Evolutionary conservation across 2,113 vertebrate genomes (phyloP), one percentile per base, ranked within the genome.

Genomic region (Podarcis cretensis): DNA sequence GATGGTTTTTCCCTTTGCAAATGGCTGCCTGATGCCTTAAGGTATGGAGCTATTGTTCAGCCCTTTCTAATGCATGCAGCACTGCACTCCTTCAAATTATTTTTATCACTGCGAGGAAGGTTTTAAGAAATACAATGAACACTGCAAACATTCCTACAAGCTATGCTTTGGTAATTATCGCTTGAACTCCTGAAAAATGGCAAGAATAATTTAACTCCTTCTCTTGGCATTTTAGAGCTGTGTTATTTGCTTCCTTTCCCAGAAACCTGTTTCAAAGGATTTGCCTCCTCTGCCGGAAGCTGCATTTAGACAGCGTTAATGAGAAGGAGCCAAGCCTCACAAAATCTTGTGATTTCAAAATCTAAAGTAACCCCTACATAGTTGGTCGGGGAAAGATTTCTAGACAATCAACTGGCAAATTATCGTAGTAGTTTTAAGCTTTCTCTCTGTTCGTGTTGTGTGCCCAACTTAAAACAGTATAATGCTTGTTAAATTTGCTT

Each of bases 71-170:
- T 76, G 6, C 9, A 1, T 76, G 32, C n/a, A 57, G 16, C 48
- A 85, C 27, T 2, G 20, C 43, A 1, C 27, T 37, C 37, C 43
- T 16, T 90, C 68, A 43, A 54, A 75, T 82, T 84, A n/a, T 82
- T 82, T 86, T 82, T 57, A 88, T 32, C 71, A 69, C 5, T 68
- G 32, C 27, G 59, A 77, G 18, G 5, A 83, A 35, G 4, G 43
- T 40, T 82, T 76, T 71, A 59, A 83, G 73, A 86, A 86, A 78
- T 66, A 90, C 8, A 30, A n/a, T 71, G 66, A 69, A 69, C 77
- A 84, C 8, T 81, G 78, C 23, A n/a, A 75, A 83, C 68, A 87
- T 73, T 59, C 20, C 69, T 74, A 59, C 66, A 32, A 66, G 57
- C 80, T 76, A 68, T 48, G 40, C 73, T 65, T 66, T 83, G 57